Evolutionary conservation across 2,797 vertebrate genomes (phyloP), one percentile per base, ranked within the genome.

Genomic region (Lacerta viridis): DNA sequence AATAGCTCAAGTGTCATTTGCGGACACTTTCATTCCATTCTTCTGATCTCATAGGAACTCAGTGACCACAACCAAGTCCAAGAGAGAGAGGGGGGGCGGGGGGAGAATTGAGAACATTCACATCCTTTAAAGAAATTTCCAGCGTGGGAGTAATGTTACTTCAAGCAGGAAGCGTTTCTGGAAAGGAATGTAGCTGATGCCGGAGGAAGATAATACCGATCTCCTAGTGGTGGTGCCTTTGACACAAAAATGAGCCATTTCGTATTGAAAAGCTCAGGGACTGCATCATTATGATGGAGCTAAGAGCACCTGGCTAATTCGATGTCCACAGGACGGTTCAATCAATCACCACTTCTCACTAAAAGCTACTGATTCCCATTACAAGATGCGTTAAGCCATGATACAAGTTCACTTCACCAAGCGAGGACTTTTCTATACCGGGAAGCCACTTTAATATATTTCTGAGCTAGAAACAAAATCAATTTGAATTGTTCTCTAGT

Each of bases 21-120:
- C 61, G 93, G 95, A 92, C 93, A 93, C 89, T 92, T 91, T 92
- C 94, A 93, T 97, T 97, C 96, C 96, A 90, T 95, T 95, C 96
- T 91, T 92, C 93, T 96, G 96, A 97, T 94, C 93, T 96, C 96
- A 97, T 93, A 90, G 75, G 94, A 95, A 95, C 94, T 95, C 93
- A 93, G 92, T 95, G 92, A 95, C 93, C 88, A 90, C 95, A 96
- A 95, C 93, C 95, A 96, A 96, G 91, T 82, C 87, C 92, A 95
- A 92, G 93, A 92, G 43, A 83, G 68, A 69, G 41, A 36, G 61
- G 55, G 59, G 46, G 20, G 61, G 33, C 96, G 96, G 96, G 90
- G 94, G 93, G 90, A 95, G 93, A 92, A 92, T 92, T 93, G 96
- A 95, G 95, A 95, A 96, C 93, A 96, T 95, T 95, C 94, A 96